These are phyloP conservation scores for Hetaerina titia DNA, from an alignment of 2,888 invertebrate species.

Conservation along the genomic window DNA sequence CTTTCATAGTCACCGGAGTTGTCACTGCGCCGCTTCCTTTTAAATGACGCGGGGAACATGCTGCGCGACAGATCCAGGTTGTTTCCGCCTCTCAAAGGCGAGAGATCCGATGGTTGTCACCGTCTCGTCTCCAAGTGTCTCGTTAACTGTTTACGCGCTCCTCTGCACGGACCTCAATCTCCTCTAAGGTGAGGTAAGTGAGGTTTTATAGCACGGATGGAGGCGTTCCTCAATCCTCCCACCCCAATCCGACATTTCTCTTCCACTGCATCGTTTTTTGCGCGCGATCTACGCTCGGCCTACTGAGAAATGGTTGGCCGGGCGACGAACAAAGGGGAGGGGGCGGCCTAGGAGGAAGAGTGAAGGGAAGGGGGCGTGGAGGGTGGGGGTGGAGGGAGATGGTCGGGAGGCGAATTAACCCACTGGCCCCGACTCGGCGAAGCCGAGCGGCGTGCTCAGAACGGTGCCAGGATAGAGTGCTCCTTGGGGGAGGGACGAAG, in stretches of 20 bases:
- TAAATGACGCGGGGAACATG: constrained; percentile 43
- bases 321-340: not conserved
- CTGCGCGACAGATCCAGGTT: constrained; percentile 64
- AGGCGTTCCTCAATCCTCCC: not conserved
- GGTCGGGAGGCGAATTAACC: constrained; percentile 54
- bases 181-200: constrained; percentile 30
- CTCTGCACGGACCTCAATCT: constrained; percentile 37
- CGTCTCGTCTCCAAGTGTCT: constrained; percentile 16
- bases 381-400: not conserved
- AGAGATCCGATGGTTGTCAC: constrained; percentile 41
- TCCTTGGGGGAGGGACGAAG: not conserved
- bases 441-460: constrained; percentile 37
- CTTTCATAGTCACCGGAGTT: constrained; percentile 44
- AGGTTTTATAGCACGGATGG: constrained; percentile 25
- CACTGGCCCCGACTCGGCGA: constrained; percentile 61
- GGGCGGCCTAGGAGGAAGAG: not conserved
- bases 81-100: constrained; percentile 57
- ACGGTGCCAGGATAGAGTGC: constrained; percentile 36
- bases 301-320: constrained; percentile 32
- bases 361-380: not conserved
- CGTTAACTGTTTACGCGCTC: constrained; percentile 61
- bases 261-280: constrained; percentile 30
- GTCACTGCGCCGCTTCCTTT: constrained; percentile 49
- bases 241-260: not conserved
- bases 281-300: constrained; percentile 36